phyloP scores from a whole-genome alignment of 2,888 invertebrate species.

The Alloplasta piceator region DNA sequence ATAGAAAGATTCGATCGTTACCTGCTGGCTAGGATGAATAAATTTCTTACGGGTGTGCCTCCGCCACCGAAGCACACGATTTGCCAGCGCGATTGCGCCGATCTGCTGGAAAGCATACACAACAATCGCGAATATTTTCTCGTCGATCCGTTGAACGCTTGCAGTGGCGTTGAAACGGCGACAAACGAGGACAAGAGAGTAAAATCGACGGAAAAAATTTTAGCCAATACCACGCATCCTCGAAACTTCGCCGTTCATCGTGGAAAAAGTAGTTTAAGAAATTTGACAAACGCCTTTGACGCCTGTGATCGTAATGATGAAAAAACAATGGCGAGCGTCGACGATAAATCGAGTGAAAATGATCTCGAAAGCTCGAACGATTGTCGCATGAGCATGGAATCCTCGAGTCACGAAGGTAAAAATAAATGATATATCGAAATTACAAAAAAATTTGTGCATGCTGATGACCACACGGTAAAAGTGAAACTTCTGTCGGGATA shows the following conservation, averaged over 20 bases:
- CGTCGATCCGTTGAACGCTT: constrained; percentile 72
- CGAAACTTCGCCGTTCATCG: constrained; percentile 65
- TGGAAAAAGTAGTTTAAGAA: constrained; percentile 71
- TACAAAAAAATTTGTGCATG: too few species aligned
- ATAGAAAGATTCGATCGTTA: constrained; percentile 80
- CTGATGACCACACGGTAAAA: too few species aligned
- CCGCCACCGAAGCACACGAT: constrained; percentile 91
- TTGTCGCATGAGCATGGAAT: constrained; percentile 17
- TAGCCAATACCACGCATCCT: constrained; percentile 22
- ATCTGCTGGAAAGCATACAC: constrained; percentile 87
- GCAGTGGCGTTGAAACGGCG: constrained; percentile 46
- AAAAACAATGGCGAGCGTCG: constrained; percentile 39
- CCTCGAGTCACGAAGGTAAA: constrained; percentile 34
- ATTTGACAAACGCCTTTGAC: constrained; percentile 77
- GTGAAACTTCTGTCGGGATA: too few species aligned
- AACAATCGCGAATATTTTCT: constrained; percentile 85
- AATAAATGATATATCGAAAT: constrained; percentile 26
- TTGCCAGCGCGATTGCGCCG: constrained; percentile 87
- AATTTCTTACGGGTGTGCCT: constrained; percentile 88
- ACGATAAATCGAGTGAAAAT: constrained; percentile 40
- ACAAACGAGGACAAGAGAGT: constrained; percentile 2
- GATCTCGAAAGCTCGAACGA: constrained; percentile 30
- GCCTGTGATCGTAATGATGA: constrained; percentile 74
- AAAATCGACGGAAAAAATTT: constrained; percentile 2
- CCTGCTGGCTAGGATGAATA: constrained; percentile 84